A percentile compares a stretch with the other conserved stretches of the same genome.
phyloP scores from a whole-genome alignment of 2,888 invertebrate species.

The Hybos culiciformis region DNA sequence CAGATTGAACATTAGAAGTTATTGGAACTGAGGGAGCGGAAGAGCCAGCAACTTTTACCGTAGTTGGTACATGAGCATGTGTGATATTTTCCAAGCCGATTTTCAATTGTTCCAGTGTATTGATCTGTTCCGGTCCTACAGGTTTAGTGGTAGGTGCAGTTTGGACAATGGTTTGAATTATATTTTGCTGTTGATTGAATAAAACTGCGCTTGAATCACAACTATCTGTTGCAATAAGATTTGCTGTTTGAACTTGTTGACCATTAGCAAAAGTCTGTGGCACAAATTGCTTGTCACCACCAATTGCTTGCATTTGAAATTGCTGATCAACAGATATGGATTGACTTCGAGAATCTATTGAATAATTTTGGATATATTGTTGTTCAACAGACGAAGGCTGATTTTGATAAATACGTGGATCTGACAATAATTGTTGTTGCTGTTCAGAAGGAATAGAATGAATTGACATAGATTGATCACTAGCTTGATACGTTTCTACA shows the following conservation, averaged over 20 bases:
- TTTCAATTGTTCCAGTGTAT: constrained; percentile 43
- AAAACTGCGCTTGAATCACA: constrained; percentile 20
- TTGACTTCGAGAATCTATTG: constrained; percentile 1
- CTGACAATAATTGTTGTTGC: not conserved
- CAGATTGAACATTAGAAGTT: not conserved
- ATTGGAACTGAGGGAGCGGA: constrained; percentile 11
- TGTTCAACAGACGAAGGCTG: not conserved
- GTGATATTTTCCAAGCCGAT: constrained; percentile 44
- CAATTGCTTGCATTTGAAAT: constrained; percentile 5
- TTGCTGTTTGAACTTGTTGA: constrained; percentile 18
- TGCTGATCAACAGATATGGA: not conserved
- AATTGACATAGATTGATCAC: not conserved
- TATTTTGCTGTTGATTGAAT: constrained; percentile 23
- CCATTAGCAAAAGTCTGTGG: constrained; percentile 18
- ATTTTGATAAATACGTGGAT: constrained; percentile 5
- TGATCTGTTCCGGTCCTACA: constrained; percentile 37
- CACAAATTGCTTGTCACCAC: too few species aligned
- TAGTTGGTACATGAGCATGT: constrained; percentile 35
- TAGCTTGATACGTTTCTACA: not conserved
- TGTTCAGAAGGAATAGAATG: too few species aligned
- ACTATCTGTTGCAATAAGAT: constrained; percentile 26
- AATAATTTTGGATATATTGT: constrained; percentile 1
- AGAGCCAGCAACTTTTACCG: constrained; percentile 9
- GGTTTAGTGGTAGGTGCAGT: constrained; percentile 18
- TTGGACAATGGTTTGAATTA: constrained; percentile 23